These are phyloP conservation scores for Neodontobutis hainanensis DNA, from an alignment of 2,113 vertebrate species.

Conservation along the genomic window DNA sequence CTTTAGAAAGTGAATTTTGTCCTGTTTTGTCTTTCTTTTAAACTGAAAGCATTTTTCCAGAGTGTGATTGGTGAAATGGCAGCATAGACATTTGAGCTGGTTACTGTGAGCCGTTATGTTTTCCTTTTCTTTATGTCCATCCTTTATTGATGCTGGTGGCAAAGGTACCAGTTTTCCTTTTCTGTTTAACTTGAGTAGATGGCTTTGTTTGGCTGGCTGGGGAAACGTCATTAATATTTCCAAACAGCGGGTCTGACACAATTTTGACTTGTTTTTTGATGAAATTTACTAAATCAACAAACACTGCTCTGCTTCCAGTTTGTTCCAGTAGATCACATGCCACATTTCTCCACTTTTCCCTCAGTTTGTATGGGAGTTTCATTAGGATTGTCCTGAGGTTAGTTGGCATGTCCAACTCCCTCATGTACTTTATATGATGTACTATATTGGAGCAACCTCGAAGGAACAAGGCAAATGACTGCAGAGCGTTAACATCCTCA, in stretches of 20 bases:
- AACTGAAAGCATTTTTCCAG: background rate
- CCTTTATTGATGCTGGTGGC: background rate
- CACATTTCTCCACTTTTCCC: background rate
- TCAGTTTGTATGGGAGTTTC: constrained; percentile 6
- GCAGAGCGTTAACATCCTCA: background rate
- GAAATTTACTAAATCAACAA: background rate
- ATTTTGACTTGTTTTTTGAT: constrained; percentile 6
- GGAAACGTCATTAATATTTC: background rate
- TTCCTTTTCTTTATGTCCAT: background rate
- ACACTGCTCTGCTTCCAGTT: background rate
- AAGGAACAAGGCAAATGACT: background rate
- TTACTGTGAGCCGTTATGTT: background rate
- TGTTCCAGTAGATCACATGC: background rate
- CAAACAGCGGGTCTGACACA: background rate
- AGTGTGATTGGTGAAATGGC: background rate
- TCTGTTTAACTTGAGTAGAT: background rate
- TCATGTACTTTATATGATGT: background rate
- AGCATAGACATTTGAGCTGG: background rate
- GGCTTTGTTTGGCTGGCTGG: background rate
- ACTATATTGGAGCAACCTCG: constrained; percentile 1
- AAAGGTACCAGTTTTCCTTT: background rate
- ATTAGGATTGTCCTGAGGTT: background rate
- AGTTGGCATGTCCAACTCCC: background rate
- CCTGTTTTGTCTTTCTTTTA: background rate
- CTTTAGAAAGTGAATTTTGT: background rate